Base-by-base conservation (phyloP, 2,113 vertebrate genomes). In the Colossoma macropomum region DNA sequence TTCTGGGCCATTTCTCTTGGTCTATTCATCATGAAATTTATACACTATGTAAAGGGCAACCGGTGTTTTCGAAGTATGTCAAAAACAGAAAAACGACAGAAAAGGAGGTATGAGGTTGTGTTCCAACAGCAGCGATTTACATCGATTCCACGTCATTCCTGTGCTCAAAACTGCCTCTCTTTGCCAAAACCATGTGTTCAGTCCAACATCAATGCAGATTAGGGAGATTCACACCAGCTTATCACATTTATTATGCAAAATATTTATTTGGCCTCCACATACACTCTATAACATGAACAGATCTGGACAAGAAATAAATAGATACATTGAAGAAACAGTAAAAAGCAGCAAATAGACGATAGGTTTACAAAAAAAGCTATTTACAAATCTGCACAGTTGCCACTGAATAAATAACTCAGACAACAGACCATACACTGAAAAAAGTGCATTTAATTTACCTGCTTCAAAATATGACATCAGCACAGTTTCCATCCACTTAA, bases 161-260 rank as follows among this genome's bases (percentile, higher is more conserved):
- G 54, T 4, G 3, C 54, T 21, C 16, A 21, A 56, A 19, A 56
- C 19, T 21, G 7, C 23, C 19, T n/a, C 21, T 59, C 21, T n/a
- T 62, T 27, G 1, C 25, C 59, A 25, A 27, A 62, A 25, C 16
- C 52, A 56, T 21, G 17, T 2, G 4, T 19, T 19, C 52, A 25
- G 56, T 4, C 54, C 54, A 19, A 56, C 2, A 25, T 68, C 80
- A 70, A 85, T 79, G 21, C 59, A 21, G 25, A 10, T 25, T 70
- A 45, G 1, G 32, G 19, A 66, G 28, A 38, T 68, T 75, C 50
- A 62, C 65, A 71, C 66, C 19, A 52, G 41, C 17, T 28, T 52
- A 25, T 65, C 63, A 77, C 34, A 56, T 66, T 56, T 60, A 63
- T 87, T 92, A 90, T 87, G 92, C 92, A 93, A 94, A 93, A 92